Evolutionary conservation across 2,113 vertebrate genomes (phyloP), one percentile per base, ranked within the genome.

Genomic region (Platycercus adscitus): DNA sequence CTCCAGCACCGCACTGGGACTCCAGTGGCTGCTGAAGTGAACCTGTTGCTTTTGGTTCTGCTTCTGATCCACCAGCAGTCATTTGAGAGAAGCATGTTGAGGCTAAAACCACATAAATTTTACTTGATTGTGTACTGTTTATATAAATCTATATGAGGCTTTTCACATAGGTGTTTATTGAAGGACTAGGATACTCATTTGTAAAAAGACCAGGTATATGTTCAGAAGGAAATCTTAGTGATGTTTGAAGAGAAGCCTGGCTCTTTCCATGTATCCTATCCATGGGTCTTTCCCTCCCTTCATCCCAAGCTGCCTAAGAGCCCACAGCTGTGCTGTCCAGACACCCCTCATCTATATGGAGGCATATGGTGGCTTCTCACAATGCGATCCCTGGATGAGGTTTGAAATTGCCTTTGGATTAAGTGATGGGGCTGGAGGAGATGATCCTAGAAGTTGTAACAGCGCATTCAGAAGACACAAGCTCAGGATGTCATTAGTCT

Each of bases 341-440:
- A 9, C 35, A 23, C 8, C 5, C 0, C 0, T 18, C 9, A 35
- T 35, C 33, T 58, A 0, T 3, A 0, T 10, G 6, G 17, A 4
- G 21, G 20, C 16, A 50, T 7, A 15, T 0, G 2, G 56, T 4
- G 25, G n/a, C 46, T 31, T 43, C 47, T 85, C 33, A 17, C 9
- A 2, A 4, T 3, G 5, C 9, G 9, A 46, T 44, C 25, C 7
- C 1, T 26, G 37, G n/a, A 17, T 13, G 63, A 55, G 12, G n/a
- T 6, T 56, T 69, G 46, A 44, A 6, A 6, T 33, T 7, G 0
- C 13, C 21, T 64, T 46, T 70, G 33, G 16, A 23, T 55, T 49
- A 50, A 82, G 56, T 13, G 17, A 20, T n/a, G 9, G 29, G 60
- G 5, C n/a, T 53, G 8, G 1, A n/a, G 64, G 49, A 83, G n/a